Percentiles rank a stretch among this genome's conserved stretches.
These are phyloP conservation scores for Lacerta agilis DNA, from an alignment of 2,797 vertebrate genomes.

Conservation along the genomic window DNA sequence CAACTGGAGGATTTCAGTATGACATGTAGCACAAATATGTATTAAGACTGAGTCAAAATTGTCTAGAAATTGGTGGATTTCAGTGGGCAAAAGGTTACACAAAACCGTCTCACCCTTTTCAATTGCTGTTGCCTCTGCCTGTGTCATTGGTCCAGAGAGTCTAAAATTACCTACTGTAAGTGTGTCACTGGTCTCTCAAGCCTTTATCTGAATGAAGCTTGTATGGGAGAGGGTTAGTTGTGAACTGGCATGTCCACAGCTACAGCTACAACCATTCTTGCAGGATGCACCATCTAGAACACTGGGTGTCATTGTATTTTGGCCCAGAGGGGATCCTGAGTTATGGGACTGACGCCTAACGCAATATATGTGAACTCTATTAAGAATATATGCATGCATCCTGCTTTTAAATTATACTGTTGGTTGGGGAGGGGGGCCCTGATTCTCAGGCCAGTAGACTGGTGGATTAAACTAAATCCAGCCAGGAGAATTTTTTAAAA, in stretches of 20 bases:
- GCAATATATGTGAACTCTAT: conserved; percentile 1
- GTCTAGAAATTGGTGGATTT: background rate
- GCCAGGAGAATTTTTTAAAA: conserved; percentile 3
- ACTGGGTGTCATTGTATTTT: conserved; percentile 4
- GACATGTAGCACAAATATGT: background rate
- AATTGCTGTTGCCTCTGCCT: too few species aligned
- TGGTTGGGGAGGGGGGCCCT: background rate
- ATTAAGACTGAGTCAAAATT: background rate
- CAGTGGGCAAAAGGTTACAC: background rate
- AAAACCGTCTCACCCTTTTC: too few species aligned
- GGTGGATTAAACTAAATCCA: conserved; percentile 2
- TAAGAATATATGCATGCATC: background rate
- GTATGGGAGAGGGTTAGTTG: background rate
- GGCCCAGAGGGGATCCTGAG: background rate
- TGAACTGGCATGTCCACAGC: background rate
- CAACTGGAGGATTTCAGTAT: background rate
- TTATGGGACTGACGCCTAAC: background rate
- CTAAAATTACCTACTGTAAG: too few species aligned
- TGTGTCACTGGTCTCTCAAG: background rate
- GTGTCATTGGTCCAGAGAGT: background rate
- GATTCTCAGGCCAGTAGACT: conserved; percentile 1
- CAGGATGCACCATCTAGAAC: background rate
- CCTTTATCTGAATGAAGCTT: background rate
- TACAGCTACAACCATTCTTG: background rate
- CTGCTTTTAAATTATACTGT: background rate